Evolutionary conservation across 2,888 invertebrate species (phyloP), one percentile per base, ranked within the genome.

Genomic region (Cecidostiba fungosa): DNA sequence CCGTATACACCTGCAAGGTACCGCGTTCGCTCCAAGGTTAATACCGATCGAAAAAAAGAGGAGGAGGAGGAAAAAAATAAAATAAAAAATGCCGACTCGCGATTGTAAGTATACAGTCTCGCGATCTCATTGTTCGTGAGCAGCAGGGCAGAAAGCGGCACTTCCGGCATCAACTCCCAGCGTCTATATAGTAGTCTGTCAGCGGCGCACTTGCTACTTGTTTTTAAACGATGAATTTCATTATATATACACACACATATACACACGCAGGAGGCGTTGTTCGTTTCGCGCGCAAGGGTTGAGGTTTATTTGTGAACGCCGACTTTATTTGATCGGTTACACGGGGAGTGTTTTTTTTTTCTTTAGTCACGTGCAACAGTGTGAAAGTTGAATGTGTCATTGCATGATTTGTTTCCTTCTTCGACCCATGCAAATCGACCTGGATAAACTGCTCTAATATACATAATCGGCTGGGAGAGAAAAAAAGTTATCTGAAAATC

Each of bases 81-180:
- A 85, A 36, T 73, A 73, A 54, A 80, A 78, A 66, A 69, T 73
- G 73, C 32, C 74, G 66, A 62, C 79, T 66, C 78, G 62, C 62
- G 79, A 54, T 26, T 16, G 66, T 79, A 84, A 80, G 85, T 85
- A 85, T 69, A 82, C 73, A 50, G n/a, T 29, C 54, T 87, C 76
- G 19, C 36, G 59, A 62, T 72, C 89, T 91, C 91, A 92, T 92
- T 92, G 92, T 92, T 92, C 90, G 91, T 89, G 90, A 87, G 86
- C 91, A 92, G 89, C 92, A 90, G 91, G 89, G 91, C 92, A 90
- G 91, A 92, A 92, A 92, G 92, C 90, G 89, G 85, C 88, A 89
- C 91, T 92, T 92, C 92, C 92, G 92, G 91, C 92, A 91, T 82
- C 59, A 19, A 72, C 77, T 36, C 90, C 88, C 81, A 85, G 89